A percentile compares a stretch with the other conserved stretches of the same genome.
phyloP scores from a whole-genome alignment of 2,113 vertebrate genomes.

The Plectropomus leopardus region DNA sequence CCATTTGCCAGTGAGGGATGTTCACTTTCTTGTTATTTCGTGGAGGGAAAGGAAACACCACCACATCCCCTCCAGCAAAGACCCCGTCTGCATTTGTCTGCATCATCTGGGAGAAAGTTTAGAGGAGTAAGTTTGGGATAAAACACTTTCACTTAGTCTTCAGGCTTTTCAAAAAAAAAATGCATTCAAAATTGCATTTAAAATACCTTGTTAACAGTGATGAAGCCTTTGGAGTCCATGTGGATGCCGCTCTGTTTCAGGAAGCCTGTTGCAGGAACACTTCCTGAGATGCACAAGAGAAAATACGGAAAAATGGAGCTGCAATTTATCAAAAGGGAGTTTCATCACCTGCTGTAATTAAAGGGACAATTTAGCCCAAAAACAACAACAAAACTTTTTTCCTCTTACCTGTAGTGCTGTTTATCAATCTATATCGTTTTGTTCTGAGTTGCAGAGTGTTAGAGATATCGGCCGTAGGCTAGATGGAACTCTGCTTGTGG shows the following conservation, averaged over 20 bases:
- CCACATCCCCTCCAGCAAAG: conserved; percentile 94
- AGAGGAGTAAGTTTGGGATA: neutral
- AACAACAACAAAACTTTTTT: too few species aligned
- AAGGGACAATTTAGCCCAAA: too few species aligned
- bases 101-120: conserved; percentile 88
- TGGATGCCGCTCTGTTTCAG: conserved; percentile 93
- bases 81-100: conserved; percentile 93
- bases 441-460: too few species aligned
- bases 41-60: conserved; percentile 90
- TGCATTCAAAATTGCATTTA: too few species aligned
- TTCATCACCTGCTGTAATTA: too few species aligned
- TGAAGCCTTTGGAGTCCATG: conserved; percentile 94
- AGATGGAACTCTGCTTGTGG: too few species aligned
- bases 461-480: too few species aligned
- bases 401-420: too few species aligned
- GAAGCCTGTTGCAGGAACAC: conserved; percentile 92
- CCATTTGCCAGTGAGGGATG: conserved; percentile 99
- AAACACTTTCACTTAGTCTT: neutral
- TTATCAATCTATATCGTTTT: too few species aligned
- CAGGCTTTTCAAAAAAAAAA: neutral
- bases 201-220: conserved; percentile 96
- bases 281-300: conserved; percentile 82
- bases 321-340: neutral
- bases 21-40: conserved; percentile 97
- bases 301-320: neutral